A percentile compares a stretch with the other conserved stretches of the same genome.
Conservation (phyloP, 2,113 vertebrate species). For the Phainopepla nitens region DNA sequence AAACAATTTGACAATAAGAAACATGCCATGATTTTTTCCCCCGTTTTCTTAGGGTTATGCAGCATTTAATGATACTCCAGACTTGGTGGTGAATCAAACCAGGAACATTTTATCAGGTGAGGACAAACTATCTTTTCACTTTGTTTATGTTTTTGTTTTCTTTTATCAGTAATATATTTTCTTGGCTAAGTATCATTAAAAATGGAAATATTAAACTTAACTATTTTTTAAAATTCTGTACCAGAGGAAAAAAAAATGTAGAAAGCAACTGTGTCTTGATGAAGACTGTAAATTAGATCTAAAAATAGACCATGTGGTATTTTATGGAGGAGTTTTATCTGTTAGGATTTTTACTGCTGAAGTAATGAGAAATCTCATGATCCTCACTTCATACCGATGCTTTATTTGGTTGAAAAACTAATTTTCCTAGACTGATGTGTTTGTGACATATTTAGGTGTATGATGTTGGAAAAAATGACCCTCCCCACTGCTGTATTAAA, state of each 20-base stretch:
- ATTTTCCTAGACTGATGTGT: not conserved
- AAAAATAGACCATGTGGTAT: not conserved
- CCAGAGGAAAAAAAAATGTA: not conserved
- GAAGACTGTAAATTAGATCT: not conserved
- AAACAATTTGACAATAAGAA: not conserved
- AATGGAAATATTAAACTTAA: not conserved
- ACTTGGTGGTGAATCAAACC: slow-evolving; percentile 82
- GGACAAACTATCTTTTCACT: not conserved
- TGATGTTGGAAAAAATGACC: not conserved
- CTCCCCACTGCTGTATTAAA: not conserved
- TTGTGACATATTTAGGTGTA: not conserved
- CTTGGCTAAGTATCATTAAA: not conserved
- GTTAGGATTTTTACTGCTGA: not conserved
- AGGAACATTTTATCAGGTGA: slow-evolving; percentile 79
- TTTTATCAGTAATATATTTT: not conserved
- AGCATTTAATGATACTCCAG: slow-evolving; percentile 85
- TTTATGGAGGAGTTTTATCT: not conserved
- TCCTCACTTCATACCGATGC: not conserved
- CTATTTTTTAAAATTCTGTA: not conserved
- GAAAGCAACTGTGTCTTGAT: not conserved
- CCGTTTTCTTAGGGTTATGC: slow-evolving; percentile 77
- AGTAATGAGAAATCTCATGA: not conserved
- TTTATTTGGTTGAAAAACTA: not conserved
- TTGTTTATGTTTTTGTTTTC: not conserved
- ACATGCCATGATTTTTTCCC: not conserved